A percentile compares a stretch with the other conserved stretches of the same genome.
Conservation (phyloP, 1,140 invertebrate species). For the Drosophila lini region DNA sequence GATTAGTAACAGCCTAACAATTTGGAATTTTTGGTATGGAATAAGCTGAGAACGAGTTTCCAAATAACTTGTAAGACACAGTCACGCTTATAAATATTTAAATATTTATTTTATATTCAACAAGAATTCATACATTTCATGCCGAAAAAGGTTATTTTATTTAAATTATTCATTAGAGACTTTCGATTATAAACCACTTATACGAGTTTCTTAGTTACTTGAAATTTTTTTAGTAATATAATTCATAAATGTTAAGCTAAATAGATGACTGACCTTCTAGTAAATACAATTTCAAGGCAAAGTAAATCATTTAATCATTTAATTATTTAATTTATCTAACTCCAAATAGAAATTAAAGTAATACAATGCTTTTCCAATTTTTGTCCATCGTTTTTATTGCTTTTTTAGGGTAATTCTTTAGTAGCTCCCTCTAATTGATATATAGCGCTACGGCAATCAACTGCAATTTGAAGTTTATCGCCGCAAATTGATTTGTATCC, state of each 20-base stretch:
- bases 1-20: not conserved
- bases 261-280: not conserved
- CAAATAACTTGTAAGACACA: not conserved
- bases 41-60: constrained; percentile 2
- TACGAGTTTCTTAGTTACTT: not conserved
- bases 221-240: not conserved
- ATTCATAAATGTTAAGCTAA: too few species aligned
- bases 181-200: not conserved
- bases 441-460: constrained; percentile 51
- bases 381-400: not conserved
- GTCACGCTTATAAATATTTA: constrained; percentile 6
- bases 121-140: not conserved
- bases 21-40: not conserved
- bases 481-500: constrained; percentile 66
- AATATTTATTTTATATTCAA: not conserved
- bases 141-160: not conserved
- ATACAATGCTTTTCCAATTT: not conserved
- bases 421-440: constrained; percentile 43
- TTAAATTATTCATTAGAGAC: not conserved
- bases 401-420: constrained; percentile 8
- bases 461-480: constrained; percentile 62
- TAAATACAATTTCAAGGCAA: not conserved
- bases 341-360: not conserved
- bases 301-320: not conserved
- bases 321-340: not conserved